Evolutionary conservation across 2,888 invertebrate species (phyloP).

Genomic region (Dryobota labecula): DNA sequence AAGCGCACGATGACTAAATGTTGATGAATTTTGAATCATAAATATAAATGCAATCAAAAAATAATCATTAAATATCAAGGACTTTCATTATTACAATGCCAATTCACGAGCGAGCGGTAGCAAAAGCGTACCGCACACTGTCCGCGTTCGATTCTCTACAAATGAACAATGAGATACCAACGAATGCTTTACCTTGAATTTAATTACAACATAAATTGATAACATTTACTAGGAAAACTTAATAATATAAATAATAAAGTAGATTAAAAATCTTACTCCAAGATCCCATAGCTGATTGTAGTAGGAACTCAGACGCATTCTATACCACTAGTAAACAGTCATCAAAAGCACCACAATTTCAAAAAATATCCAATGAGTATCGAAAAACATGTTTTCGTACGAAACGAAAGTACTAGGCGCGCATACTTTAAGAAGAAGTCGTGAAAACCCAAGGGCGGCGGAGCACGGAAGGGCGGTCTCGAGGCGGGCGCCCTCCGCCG

Average conservation of each 20-base stretch:
- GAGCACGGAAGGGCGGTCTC: constrained; percentile 65
- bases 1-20: background rate
- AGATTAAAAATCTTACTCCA: constrained; percentile 70
- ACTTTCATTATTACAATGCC: background rate
- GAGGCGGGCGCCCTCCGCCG: constrained; percentile 80
- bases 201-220: background rate
- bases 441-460: constrained; percentile 66
- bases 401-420: constrained; percentile 69
- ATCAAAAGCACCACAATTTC: constrained; percentile 38
- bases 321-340: constrained; percentile 36
- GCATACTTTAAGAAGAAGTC: constrained; percentile 65
- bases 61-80: background rate
- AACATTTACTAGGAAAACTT: no score
- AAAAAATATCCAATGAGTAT: constrained; percentile 45
- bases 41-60: background rate
- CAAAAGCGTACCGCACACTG: background rate
- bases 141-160: constrained; percentile 25
- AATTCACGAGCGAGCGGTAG: constrained; percentile 1
- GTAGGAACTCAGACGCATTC: constrained; percentile 74
- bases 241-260: background rate
- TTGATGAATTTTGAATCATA: background rate
- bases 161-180: constrained; percentile 1
- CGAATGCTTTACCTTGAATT: background rate
- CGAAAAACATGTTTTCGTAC: constrained; percentile 42
- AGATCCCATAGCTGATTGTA: constrained; percentile 78